phyloP scores from a whole-genome alignment of 2,888 invertebrate genomes.

The Eucriotettix oculatus region DNA sequence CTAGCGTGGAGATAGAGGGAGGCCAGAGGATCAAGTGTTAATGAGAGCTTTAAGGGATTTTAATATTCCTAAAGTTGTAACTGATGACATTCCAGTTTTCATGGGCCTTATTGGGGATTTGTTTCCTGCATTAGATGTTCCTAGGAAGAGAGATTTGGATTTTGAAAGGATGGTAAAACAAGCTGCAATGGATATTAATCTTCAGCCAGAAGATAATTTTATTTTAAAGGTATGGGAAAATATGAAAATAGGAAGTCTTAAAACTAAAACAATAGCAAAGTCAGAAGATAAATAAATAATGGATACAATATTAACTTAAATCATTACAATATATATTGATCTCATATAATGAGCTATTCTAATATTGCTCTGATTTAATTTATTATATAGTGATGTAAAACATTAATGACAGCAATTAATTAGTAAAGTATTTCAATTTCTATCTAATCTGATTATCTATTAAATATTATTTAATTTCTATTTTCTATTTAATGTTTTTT shows the following conservation, averaged over 20 bases:
- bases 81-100: slow-evolving; percentile 80
- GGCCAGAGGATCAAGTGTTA: slow-evolving; percentile 82
- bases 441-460: too few species aligned
- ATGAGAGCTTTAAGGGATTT: slow-evolving; percentile 90
- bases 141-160: slow-evolving; percentile 67
- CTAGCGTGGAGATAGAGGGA: slow-evolving; percentile 48
- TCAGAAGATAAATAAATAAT: too few species aligned
- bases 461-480: neutral
- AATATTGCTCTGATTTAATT: too few species aligned
- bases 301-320: too few species aligned
- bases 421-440: too few species aligned
- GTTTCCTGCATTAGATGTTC: slow-evolving; percentile 84
- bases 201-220: slow-evolving; percentile 85
- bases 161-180: slow-evolving; percentile 66
- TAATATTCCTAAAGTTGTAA: slow-evolving; percentile 86
- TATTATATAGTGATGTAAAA: too few species aligned
- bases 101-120: slow-evolving; percentile 89
- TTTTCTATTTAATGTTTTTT: neutral
- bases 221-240: slow-evolving; percentile 41
- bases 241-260: too few species aligned
- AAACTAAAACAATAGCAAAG: too few species aligned
- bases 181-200: slow-evolving; percentile 62
- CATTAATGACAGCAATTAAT: too few species aligned
- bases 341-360: too few species aligned
- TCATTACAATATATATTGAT: too few species aligned